Percentiles rank a stretch among this genome's conserved stretches.
Evolutionary conservation across 2,797 vertebrate genomes (phyloP).

Genomic region (Nothura maculosa): DNA sequence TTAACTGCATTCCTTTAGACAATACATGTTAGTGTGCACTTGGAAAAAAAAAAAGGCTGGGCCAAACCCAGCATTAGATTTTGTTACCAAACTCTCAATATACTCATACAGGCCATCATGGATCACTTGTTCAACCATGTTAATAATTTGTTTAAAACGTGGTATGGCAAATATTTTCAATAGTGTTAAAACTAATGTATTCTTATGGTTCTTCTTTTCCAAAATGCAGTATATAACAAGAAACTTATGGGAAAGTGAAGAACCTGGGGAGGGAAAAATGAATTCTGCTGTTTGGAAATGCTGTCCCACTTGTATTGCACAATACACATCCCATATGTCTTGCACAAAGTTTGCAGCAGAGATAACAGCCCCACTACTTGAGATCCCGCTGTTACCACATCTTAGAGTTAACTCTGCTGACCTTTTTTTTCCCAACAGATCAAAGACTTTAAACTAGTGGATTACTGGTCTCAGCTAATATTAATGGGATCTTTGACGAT

Average conservation of each 20-base stretch:
- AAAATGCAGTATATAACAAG: background rate
- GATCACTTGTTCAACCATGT: background rate
- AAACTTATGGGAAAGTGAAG: background rate
- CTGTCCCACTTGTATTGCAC: background rate
- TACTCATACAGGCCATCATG: background rate
- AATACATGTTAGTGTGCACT: background rate
- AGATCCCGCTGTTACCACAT: background rate
- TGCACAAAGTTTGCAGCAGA: background rate
- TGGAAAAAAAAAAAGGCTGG: background rate
- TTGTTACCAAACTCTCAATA: background rate
- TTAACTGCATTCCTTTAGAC: background rate
- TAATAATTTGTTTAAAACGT: background rate
- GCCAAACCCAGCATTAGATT: background rate
- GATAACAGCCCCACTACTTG: background rate
- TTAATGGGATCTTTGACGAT: background rate
- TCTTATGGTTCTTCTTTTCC: background rate
- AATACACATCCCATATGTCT: background rate
- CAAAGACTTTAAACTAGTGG: background rate
- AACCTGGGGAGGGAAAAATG: background rate
- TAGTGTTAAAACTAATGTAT: background rate
- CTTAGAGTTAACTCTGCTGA: background rate
- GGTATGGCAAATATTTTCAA: background rate
- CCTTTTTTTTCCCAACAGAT: background rate
- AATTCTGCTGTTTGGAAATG: background rate
- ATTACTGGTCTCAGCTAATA: background rate